phyloP scores from a whole-genome alignment of 2,888 invertebrate species.

The Argynnis bischoffii region DNA sequence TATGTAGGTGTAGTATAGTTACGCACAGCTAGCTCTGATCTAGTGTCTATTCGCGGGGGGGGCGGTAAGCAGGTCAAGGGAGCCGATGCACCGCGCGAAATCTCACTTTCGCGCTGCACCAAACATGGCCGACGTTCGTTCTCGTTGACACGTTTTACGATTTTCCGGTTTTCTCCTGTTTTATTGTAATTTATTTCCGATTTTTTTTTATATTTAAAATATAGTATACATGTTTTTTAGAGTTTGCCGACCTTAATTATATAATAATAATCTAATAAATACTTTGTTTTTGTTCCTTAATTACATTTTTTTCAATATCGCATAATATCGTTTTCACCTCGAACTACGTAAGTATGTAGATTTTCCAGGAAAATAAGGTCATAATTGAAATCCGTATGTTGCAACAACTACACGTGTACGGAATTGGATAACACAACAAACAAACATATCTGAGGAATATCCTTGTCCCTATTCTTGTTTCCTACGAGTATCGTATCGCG shows the following conservation, averaged over 20 bases:
- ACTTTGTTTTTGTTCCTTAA: no score
- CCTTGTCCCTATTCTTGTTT: constrained; percentile 79
- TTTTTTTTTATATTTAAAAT: constrained; percentile 4
- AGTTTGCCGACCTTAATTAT: no score
- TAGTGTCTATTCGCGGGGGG: constrained; percentile 57
- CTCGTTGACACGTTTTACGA: constrained; percentile 64
- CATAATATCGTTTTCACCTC: no score
- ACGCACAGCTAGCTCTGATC: constrained; percentile 39
- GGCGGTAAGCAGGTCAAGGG: constrained; percentile 76
- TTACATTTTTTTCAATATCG: no score
- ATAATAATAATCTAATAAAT: no score
- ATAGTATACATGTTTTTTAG: not conserved
- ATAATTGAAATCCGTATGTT: constrained; percentile 50
- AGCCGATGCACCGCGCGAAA: constrained; percentile 80
- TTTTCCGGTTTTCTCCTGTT: constrained; percentile 46
- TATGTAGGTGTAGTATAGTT: constrained; percentile 38
- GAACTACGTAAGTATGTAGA: not conserved
- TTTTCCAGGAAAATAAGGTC: constrained; percentile 38
- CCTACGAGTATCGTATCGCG: constrained; percentile 71
- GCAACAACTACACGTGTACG: constrained; percentile 70
- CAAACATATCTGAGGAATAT: constrained; percentile 63
- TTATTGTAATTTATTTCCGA: constrained; percentile 9
- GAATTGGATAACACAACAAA: constrained; percentile 72
- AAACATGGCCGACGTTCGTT: constrained; percentile 71
- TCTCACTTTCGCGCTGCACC: constrained; percentile 81